Conservation (phyloP, 2,113 vertebrate genomes). For the Gopherus flavomarginatus region DNA sequence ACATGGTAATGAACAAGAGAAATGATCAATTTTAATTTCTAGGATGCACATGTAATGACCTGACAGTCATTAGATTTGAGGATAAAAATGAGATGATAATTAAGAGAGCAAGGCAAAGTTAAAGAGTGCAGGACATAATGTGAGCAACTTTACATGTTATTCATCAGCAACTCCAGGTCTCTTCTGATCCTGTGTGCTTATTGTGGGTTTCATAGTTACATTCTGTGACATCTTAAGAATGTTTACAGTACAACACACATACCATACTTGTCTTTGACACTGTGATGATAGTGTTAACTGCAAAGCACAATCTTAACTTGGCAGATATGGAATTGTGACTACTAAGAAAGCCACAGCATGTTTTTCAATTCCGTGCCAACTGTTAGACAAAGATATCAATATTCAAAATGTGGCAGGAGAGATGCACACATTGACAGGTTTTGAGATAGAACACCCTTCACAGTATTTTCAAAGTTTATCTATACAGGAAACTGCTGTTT, state of each 20-base stretch:
- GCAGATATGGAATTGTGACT: not conserved
- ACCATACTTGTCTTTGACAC: not conserved
- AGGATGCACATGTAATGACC: slow-evolving; percentile 38
- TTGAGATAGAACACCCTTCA: not conserved
- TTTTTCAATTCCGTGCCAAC: not conserved
- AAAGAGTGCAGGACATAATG: slow-evolving; percentile 47
- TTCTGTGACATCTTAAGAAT: not conserved
- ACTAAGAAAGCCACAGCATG: not conserved
- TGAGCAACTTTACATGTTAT: not conserved
- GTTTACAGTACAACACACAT: slow-evolving; percentile 6
- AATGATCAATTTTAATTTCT: slow-evolving; percentile 44
- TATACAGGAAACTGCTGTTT: not conserved
- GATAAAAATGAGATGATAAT: slow-evolving; percentile 45
- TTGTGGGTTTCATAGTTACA: not conserved
- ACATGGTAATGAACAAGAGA: slow-evolving; percentile 44
- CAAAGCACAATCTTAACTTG: not conserved
- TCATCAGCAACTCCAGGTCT: not conserved
- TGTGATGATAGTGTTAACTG: not conserved
- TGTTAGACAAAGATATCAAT: not conserved
- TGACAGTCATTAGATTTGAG: slow-evolving; percentile 8
- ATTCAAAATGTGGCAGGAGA: not conserved
- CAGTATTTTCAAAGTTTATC: not conserved
- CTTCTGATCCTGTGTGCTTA: not conserved
- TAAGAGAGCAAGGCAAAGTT: slow-evolving; percentile 35
- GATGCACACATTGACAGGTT: not conserved